Evolutionary conservation across 2,797 vertebrate species (phyloP), one percentile per base, ranked within the genome.

Genomic region (Glyptemys insculpta): DNA sequence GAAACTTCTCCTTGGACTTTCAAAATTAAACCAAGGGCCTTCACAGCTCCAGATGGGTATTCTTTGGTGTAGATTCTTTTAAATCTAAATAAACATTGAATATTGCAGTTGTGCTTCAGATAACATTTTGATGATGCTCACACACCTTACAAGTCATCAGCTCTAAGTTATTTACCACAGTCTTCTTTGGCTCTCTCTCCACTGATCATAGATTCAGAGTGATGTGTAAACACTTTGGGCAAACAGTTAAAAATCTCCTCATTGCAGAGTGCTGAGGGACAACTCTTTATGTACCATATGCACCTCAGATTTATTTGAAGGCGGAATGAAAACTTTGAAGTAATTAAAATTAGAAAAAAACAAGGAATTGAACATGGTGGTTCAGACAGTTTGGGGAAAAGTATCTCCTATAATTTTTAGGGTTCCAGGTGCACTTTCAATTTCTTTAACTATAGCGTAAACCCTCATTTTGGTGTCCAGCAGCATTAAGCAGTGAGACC

Each of bases 71-170:
- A 25, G 9, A 15, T 4, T 16, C 6, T 4, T 86, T 8, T 34
- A 72, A 41, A 76, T 3, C 23, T 88, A 4, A 12, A 21, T 9
- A 9, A 86, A 23, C 8, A 0, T 0, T 37, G 9, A 79, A 8
- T 1, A 0, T 57, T 56, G 9, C 57, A 0, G 0, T 6, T 27
- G 1, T 3, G 31, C 12, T 52, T 81, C 34, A 37, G 47, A 47
- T 44, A 78, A 47, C 25, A 27, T 29, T 78, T 49, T 78, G 74
- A 31, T 47, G 41, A 47, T 47, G 14, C 5, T 49, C 23, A 23
- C n/a, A 41, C 21, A 72, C 10, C 21, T 74, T 44, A 44, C 68
- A 74, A 25, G 21, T 74, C n/a, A 72, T 41, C 16, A 23, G 34
- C 8, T 37, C 68, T 41, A 72, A 41, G 19, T 74, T 29, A 47